Conservation (phyloP, 2,888 invertebrate genomes). For the Chouioia cunea region DNA sequence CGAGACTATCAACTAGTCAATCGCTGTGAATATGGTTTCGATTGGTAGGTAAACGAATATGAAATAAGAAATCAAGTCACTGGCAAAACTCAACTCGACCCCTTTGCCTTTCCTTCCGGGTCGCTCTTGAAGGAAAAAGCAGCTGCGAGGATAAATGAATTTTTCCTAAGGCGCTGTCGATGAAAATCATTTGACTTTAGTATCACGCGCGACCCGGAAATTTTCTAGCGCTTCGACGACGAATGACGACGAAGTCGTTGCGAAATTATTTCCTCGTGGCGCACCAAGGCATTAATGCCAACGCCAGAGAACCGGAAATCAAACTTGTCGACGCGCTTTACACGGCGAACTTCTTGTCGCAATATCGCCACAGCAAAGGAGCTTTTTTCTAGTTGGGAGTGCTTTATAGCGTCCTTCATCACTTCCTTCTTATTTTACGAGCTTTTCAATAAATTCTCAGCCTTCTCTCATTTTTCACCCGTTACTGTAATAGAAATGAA, state of each 20-base stretch:
- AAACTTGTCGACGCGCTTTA: conserved; percentile 44
- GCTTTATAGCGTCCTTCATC: not conserved
- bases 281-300: conserved; percentile 50
- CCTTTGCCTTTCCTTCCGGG: conserved; percentile 4
- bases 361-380: conserved; percentile 30
- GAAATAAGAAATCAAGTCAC: not conserved
- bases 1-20: no score
- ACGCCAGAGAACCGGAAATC: conserved; percentile 47
- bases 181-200: conserved; percentile 37
- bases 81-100: not conserved
- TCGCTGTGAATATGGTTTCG: no score
- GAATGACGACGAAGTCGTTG: not conserved
- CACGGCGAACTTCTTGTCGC: conserved; percentile 30
- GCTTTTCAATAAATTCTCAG: not conserved
- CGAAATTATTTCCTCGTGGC: conserved; percentile 45
- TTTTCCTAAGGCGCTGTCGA: conserved; percentile 29
- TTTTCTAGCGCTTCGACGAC: conserved; percentile 29
- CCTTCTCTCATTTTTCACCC: not conserved
- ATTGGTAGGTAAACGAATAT: no score
- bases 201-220: conserved; percentile 31
- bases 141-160: conserved; percentile 18
- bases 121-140: not conserved
- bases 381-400: not conserved
- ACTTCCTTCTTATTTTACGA: no score
- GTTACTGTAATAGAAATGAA: not conserved